A percentile compares a stretch with the other conserved stretches of the same genome.
Conservation (phyloP, 1,140 invertebrate species). For the Heliconius melpomene region DNA sequence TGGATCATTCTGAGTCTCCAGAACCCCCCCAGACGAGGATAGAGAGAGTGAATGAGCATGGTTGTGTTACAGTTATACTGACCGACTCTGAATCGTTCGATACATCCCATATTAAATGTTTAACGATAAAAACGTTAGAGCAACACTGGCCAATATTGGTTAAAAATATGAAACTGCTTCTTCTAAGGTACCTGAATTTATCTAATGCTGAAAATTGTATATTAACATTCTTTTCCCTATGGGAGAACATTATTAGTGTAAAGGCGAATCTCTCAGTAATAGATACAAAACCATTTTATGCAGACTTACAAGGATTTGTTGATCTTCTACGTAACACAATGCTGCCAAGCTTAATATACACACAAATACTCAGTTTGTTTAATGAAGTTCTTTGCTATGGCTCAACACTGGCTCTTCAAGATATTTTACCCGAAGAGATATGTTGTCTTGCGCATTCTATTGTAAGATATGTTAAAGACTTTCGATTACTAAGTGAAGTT, state of each 20-base stretch:
- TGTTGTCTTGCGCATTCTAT: slow-evolving; percentile 91
- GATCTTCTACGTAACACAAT: slow-evolving; percentile 86
- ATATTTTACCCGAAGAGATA: slow-evolving; percentile 92
- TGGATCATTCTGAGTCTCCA: slow-evolving; percentile 59
- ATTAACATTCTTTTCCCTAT: slow-evolving; percentile 91
- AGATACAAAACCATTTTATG: slow-evolving; percentile 94
- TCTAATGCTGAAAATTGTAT: slow-evolving; percentile 85
- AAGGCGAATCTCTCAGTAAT: slow-evolving; percentile 94
- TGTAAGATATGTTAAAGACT: slow-evolving; percentile 92
- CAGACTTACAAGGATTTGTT: slow-evolving; percentile 90
- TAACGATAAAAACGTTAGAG: slow-evolving; percentile 92
- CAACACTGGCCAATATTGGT: slow-evolving; percentile 91
- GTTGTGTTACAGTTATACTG: slow-evolving; percentile 86
- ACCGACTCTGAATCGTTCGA: slow-evolving; percentile 90
- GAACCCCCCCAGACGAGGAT: slow-evolving; percentile 62
- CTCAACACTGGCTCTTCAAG: slow-evolving; percentile 92
- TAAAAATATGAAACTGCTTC: slow-evolving; percentile 83
- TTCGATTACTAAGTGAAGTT: slow-evolving; percentile 86
- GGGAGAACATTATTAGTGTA: slow-evolving; percentile 95
- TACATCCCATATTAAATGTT: slow-evolving; percentile 90
- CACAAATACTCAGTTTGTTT: slow-evolving; percentile 90
- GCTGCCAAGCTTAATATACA: slow-evolving; percentile 90
- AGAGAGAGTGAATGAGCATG: slow-evolving; percentile 73
- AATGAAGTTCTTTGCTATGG: slow-evolving; percentile 95
- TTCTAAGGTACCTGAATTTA: slow-evolving; percentile 81